Conservation (phyloP, 2,888 invertebrate species). For the Ectobius pallidus region DNA sequence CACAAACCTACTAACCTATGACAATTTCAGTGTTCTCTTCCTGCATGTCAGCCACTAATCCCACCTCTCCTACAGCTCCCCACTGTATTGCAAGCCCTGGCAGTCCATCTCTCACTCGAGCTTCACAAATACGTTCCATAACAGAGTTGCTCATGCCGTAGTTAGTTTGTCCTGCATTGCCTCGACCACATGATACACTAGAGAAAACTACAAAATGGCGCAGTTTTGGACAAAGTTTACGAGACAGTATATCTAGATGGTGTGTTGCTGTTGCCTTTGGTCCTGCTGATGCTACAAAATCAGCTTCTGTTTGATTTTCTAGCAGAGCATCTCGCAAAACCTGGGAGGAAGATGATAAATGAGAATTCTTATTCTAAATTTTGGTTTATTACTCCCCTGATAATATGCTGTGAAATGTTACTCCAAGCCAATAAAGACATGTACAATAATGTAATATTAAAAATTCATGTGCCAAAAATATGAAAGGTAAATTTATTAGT, state of each 20-base stretch:
- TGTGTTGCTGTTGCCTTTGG: constrained; percentile 86
- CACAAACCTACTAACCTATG: no score
- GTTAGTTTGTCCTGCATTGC: constrained; percentile 95
- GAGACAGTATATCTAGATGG: constrained; percentile 79
- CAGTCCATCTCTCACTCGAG: constrained; percentile 77
- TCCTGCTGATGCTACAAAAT: constrained; percentile 79
- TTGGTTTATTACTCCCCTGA: no score
- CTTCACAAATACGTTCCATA: constrained; percentile 95
- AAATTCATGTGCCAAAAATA: no score
- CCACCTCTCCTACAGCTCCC: constrained; percentile 99
- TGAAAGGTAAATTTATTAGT: no score
- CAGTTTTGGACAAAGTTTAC: constrained; percentile 76
- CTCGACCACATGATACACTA: constrained; percentile 94
- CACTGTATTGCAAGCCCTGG: constrained; percentile 95
- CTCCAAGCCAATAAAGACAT: no score
- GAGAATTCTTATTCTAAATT: no score
- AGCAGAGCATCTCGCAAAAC: constrained; percentile 84
- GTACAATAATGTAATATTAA: no score
- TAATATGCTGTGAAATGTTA: no score
- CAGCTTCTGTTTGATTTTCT: constrained; percentile 81
- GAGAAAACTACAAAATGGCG: constrained; percentile 97
- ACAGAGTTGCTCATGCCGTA: constrained; percentile 97
- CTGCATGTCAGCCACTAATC: no score
- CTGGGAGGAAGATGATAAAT: no score
- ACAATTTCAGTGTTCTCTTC: no score